phyloP scores from a whole-genome alignment of 1,140 invertebrate species.

The Adoxophyes honmai region DNA sequence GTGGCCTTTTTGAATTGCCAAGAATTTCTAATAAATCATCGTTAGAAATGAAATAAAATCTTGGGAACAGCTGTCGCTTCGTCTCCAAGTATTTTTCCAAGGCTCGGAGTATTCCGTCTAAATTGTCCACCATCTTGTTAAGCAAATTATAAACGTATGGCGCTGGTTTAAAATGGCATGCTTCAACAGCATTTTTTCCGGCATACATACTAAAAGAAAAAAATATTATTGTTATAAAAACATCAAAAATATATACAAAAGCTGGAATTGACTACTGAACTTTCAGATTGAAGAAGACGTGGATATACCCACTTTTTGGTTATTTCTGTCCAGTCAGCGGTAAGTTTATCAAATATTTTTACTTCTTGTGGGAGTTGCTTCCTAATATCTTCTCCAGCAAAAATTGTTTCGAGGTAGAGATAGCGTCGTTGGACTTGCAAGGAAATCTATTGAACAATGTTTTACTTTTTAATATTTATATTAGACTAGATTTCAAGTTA shows the following conservation, averaged over 20 bases:
- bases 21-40: slow-evolving; percentile 92
- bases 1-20: slow-evolving; percentile 88
- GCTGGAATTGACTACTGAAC: too few relatives aligned
- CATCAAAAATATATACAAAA: too few relatives aligned
- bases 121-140: slow-evolving; percentile 80
- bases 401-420: slow-evolving; percentile 91
- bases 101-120: slow-evolving; percentile 84
- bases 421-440: slow-evolving; percentile 88
- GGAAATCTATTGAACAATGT: slow-evolving; percentile 65
- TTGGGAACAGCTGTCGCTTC: slow-evolving; percentile 89
- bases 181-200: slow-evolving; percentile 77
- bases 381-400: slow-evolving; percentile 89
- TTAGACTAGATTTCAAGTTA: too few relatives aligned
- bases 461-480: too few relatives aligned
- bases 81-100: slow-evolving; percentile 91
- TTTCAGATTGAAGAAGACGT: too few relatives aligned
- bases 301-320: slow-evolving; percentile 74
- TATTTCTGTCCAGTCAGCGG: slow-evolving; percentile 84
- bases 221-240: slow-evolving; percentile 10
- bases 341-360: slow-evolving; percentile 85
- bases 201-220: slow-evolving; percentile 66
- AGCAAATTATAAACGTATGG: slow-evolving; percentile 80
- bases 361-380: slow-evolving; percentile 89
- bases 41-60: slow-evolving; percentile 91
- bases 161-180: slow-evolving; percentile 75